These are phyloP conservation scores for Melikaiella ostensackeni DNA, from an alignment of 2,888 invertebrate species.

Conservation along the genomic window DNA sequence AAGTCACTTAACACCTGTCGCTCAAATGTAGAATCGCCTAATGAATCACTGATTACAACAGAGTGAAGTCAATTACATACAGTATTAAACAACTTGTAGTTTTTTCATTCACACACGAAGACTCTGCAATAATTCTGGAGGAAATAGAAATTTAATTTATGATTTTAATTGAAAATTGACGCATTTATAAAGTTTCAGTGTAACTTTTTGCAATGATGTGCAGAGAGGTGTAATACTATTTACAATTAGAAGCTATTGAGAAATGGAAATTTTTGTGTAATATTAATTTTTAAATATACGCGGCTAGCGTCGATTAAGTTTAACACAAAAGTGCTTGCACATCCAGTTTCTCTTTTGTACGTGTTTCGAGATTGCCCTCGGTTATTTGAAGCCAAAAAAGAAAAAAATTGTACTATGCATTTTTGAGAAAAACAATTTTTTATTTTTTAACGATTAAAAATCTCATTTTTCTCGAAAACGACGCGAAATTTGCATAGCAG, in stretches of 20 bases:
- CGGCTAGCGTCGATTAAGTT: too few relatives aligned
- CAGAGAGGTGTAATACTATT: not conserved
- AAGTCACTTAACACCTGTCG: conserved; percentile 30
- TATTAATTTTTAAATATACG: too few relatives aligned
- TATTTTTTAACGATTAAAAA: too few relatives aligned
- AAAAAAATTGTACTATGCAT: too few relatives aligned
- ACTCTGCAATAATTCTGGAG: not conserved
- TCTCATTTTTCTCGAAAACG: too few relatives aligned
- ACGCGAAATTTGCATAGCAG: too few relatives aligned
- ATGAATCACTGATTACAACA: conserved; percentile 27
- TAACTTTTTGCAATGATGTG: not conserved
- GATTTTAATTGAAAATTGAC: not conserved
- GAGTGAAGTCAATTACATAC: not conserved
- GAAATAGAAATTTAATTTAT: not conserved
- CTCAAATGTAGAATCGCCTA: not conserved
- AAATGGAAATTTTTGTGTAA: not conserved
- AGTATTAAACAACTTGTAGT: conserved; percentile 12
- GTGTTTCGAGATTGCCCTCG: too few relatives aligned
- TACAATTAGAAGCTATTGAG: not conserved
- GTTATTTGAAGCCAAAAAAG: too few relatives aligned
- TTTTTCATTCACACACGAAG: not conserved
- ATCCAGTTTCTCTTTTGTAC: too few relatives aligned
- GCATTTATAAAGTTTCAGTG: not conserved
- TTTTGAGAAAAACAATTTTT: too few relatives aligned
- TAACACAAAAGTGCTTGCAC: too few relatives aligned